Percentiles rank a stretch among this genome's conserved stretches.
These are phyloP conservation scores for Passer montanus DNA, from an alignment of 2,113 vertebrate genomes.

Conservation along the genomic window DNA sequence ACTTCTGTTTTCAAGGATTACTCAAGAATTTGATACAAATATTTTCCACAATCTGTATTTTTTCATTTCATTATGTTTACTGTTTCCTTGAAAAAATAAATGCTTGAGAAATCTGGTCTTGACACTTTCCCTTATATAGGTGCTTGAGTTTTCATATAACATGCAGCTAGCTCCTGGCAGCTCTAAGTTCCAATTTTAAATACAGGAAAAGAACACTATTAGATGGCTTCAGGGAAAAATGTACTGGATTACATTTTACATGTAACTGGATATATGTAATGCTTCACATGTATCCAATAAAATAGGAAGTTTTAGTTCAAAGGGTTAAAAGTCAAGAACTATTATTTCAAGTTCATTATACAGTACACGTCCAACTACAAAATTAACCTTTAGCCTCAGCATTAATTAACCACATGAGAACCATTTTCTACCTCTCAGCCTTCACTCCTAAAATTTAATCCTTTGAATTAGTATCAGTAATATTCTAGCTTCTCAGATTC, in stretches of 20 bases:
- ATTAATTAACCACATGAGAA: conserved; percentile 49
- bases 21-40: neutral
- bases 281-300: neutral
- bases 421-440: conserved; percentile 54
- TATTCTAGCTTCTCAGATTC: conserved; percentile 43
- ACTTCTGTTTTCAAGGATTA: conserved; percentile 13
- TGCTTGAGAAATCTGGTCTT: neutral
- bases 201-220: neutral
- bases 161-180: neutral
- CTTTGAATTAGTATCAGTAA: conserved; percentile 48
- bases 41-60: neutral
- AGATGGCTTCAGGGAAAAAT: neutral
- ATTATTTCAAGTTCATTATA: conserved; percentile 3
- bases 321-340: conserved; percentile 7
- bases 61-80: neutral
- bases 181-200: neutral
- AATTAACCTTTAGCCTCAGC: conserved; percentile 34
- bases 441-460: conserved; percentile 63
- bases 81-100: neutral
- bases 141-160: neutral
- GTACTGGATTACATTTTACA: neutral
- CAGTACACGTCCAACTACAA: neutral
- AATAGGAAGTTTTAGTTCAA: neutral
- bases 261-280: neutral
- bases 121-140: neutral